Conservation (phyloP, 2,113 vertebrate genomes). For the Trochalopteron elliotii region DNA sequence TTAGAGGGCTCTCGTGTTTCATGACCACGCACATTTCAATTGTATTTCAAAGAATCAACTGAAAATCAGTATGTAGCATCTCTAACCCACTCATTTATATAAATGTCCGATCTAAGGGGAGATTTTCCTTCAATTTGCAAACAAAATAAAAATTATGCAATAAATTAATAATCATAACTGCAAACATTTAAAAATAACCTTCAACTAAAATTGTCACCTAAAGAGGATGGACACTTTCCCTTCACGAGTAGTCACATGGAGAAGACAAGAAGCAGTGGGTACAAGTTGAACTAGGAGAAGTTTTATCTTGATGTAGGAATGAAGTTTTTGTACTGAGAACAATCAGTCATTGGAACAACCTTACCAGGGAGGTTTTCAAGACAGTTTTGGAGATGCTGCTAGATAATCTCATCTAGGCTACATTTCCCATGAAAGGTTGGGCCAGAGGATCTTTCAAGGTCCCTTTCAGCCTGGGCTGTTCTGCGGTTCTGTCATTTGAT, state of each 20-base stretch:
- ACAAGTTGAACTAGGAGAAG: not conserved
- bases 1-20: not conserved
- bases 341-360: not conserved
- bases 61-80: not conserved
- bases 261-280: not conserved
- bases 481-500: not conserved
- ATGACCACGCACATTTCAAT: not conserved
- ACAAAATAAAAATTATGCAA: not conserved
- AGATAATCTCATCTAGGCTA: not conserved
- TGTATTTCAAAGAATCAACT: not conserved
- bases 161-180: not conserved
- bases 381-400: not conserved
- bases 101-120: not conserved
- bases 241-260: not conserved
- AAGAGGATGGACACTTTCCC: accelerated
- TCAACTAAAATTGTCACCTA: not conserved
- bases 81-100: not conserved
- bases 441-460: not conserved
- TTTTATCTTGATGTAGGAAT: not conserved
- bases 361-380: not conserved
- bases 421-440: not conserved
- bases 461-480: not conserved
- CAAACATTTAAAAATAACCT: not conserved
- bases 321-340: not conserved
- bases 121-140: not conserved